Conservation (phyloP, 2,113 vertebrate species). For the Macaca mulatta region DNA sequence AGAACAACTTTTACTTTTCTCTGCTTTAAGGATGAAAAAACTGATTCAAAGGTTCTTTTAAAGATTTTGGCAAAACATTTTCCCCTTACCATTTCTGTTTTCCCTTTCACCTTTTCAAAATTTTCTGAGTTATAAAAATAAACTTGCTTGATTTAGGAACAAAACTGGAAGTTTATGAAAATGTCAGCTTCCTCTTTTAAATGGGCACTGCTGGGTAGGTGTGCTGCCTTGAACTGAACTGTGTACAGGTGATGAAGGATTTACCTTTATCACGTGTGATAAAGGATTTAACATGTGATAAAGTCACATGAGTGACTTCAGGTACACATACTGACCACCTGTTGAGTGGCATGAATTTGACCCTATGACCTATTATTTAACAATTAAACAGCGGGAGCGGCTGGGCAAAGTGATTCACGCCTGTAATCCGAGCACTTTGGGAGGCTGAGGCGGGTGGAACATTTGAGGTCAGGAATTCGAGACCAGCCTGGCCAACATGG, state of each 20-base stretch:
- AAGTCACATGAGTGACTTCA: background rate
- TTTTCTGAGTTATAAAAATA: slow-evolving; percentile 48
- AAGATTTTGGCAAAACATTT: slow-evolving; percentile 53
- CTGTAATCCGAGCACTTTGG: no score
- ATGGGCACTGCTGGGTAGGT: background rate
- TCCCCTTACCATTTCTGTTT: slow-evolving; percentile 34
- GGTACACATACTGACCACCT: background rate
- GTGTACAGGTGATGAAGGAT: background rate
- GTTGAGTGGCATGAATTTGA: background rate
- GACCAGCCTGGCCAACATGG: no score
- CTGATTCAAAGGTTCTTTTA: slow-evolving; percentile 17
- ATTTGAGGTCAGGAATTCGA: no score
- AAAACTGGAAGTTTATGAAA: background rate
- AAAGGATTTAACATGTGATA: background rate
- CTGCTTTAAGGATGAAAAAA: slow-evolving; percentile 35
- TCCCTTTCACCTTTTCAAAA: slow-evolving; percentile 44
- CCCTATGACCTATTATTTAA: background rate
- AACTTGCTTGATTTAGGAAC: slow-evolving; percentile 25
- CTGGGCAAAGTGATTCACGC: no score
- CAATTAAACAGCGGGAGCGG: background rate
- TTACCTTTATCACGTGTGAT: no score
- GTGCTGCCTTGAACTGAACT: background rate
- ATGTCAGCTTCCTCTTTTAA: background rate
- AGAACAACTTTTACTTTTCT: slow-evolving; percentile 46
- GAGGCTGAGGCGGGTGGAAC: no score